These are phyloP conservation scores for Aplidium turbinatum DNA, from an alignment of 23 tunicate species.

Conservation along the genomic window DNA sequence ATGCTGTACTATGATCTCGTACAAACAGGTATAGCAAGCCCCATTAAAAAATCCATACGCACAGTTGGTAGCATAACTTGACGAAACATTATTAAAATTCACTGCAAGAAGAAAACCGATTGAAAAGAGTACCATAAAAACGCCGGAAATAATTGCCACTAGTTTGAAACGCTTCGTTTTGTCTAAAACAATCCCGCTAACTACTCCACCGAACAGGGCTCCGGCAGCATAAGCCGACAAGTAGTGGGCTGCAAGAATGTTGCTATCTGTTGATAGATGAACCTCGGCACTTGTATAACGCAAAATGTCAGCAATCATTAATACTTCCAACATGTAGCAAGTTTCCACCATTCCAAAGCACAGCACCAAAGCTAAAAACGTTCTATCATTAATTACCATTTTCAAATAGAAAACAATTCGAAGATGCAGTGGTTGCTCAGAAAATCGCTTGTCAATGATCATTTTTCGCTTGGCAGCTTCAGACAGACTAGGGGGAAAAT, in stretches of 20 bases:
- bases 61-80: constrained; percentile 35
- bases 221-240: constrained; percentile 40
- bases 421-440: neutral
- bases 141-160: constrained; percentile 39
- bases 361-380: constrained; percentile 31
- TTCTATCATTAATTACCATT: constrained; percentile 8
- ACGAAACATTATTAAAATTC: neutral
- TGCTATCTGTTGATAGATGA: neutral
- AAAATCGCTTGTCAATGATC: neutral
- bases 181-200: constrained; percentile 37
- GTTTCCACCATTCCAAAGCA: constrained; percentile 57
- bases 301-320: constrained; percentile 50
- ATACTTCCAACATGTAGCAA: constrained; percentile 42
- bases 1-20: constrained; percentile 63
- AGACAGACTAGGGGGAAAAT: constrained; percentile 41
- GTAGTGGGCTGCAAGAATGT: constrained; percentile 15
- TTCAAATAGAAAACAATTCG: constrained; percentile 20
- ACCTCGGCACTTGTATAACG: constrained; percentile 2
- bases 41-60: constrained; percentile 68
- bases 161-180: constrained; percentile 38
- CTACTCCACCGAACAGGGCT: constrained; percentile 34
- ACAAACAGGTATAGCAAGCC: constrained; percentile 65
- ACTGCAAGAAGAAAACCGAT: constrained; percentile 32
- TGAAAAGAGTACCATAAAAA: constrained; percentile 40
- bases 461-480: constrained; percentile 29